phyloP scores from a whole-genome alignment of 2,113 vertebrate genomes.

The Thymallus thymallus region DNA sequence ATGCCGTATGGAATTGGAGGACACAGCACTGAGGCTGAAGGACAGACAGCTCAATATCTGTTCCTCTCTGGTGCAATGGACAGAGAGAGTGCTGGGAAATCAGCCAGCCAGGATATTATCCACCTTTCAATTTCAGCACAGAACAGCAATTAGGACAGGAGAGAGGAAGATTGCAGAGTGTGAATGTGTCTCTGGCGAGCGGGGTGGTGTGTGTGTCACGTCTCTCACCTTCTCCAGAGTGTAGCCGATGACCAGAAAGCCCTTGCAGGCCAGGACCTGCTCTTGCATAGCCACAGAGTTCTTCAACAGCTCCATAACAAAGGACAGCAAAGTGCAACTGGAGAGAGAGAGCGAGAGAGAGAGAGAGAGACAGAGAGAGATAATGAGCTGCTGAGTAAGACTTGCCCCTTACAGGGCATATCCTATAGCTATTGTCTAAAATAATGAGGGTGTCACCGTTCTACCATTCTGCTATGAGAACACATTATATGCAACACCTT shows the following conservation, averaged over 20 bases:
- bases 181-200: neutral
- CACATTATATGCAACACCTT: too few relatives aligned
- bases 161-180: too few relatives aligned
- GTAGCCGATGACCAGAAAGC: slow-evolving; percentile 96
- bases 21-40: neutral
- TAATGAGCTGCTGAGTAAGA: slow-evolving; percentile 52
- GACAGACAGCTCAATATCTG: neutral
- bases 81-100: neutral
- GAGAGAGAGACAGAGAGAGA: neutral
- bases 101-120: neutral
- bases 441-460: slow-evolving; percentile 57
- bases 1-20: neutral
- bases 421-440: slow-evolving; percentile 29
- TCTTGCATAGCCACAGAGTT: slow-evolving; percentile 98
- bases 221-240: slow-evolving; percentile 91
- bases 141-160: slow-evolving; percentile 5
- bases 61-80: slow-evolving; percentile 17
- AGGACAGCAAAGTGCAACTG: slow-evolving; percentile 92
- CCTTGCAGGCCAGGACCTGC: slow-evolving; percentile 95
- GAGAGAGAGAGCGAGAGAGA: neutral
- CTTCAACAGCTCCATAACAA: slow-evolving; percentile 96
- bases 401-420: slow-evolving; percentile 46
- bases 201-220: neutral
- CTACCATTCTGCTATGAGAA: neutral
- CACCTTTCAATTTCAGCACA: neutral